Conservation (phyloP, 2,113 vertebrate species). For the Desmodus rotundus region DNA sequence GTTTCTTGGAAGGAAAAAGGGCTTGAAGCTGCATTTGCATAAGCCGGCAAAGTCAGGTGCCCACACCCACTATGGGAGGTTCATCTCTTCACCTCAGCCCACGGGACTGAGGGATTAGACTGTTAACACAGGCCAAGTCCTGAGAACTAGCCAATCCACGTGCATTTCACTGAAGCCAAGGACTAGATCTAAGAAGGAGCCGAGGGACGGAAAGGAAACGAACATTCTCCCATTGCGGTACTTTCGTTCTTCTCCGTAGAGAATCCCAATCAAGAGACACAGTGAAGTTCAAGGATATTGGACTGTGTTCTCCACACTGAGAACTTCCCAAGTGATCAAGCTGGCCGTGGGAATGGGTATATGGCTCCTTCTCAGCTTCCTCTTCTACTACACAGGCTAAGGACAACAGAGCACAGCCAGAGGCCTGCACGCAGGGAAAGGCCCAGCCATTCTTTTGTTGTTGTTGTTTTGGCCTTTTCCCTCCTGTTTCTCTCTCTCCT, state of each 20-base stretch:
- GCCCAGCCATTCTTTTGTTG: not conserved
- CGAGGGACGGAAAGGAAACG: not conserved
- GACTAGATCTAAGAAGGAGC: not conserved
- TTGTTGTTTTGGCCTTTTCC: too few relatives aligned
- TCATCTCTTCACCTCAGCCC: too few relatives aligned
- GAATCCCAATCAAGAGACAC: not conserved
- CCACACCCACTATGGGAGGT: not conserved
- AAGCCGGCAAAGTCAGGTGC: too few relatives aligned
- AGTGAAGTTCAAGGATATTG: not conserved
- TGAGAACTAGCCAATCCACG: not conserved
- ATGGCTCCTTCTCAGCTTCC: not conserved
- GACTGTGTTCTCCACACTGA: not conserved
- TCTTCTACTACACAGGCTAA: not conserved
- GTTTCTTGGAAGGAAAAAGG: not conserved
- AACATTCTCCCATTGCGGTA: not conserved
- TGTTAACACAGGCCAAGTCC: not conserved
- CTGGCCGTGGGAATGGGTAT: fast-evolving
- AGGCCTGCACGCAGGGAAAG: not conserved
- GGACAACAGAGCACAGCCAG: not conserved
- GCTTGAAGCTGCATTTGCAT: not conserved
- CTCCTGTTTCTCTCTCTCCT: not conserved
- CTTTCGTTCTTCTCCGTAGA: not conserved
- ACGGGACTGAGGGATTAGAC: not conserved
- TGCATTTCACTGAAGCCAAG: not conserved
- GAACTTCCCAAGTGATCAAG: too few relatives aligned